These are phyloP conservation scores for Mesorhabditis belari DNA, from an alignment of 2,888 invertebrate species.

Conservation along the genomic window DNA sequence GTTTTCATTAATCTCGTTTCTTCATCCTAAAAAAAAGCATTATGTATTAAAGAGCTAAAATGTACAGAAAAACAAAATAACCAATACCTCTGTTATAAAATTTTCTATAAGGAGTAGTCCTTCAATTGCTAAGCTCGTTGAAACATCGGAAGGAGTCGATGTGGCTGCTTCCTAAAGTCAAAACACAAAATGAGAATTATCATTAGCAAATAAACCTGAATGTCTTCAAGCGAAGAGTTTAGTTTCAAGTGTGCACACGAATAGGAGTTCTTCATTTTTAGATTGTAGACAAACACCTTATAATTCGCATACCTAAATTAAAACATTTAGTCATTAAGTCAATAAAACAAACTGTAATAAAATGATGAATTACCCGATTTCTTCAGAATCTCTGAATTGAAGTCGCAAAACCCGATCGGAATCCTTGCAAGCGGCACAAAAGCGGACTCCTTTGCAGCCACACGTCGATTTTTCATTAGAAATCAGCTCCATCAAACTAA, in stretches of 20 bases:
- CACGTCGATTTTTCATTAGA: too few species aligned
- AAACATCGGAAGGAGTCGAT: too few species aligned
- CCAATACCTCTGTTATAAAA: slow-evolving; percentile 65
- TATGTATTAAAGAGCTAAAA: not conserved
- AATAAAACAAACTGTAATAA: not conserved
- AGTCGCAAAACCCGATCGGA: slow-evolving; percentile 57
- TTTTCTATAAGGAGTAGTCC: slow-evolving; percentile 57
- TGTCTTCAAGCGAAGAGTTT: slow-evolving; percentile 21
- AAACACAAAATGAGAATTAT: too few species aligned
- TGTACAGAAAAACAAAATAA: too few species aligned
- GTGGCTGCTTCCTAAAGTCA: too few species aligned
- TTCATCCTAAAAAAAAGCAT: slow-evolving; percentile 61
- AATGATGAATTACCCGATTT: slow-evolving; percentile 1
- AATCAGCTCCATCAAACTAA: too few species aligned
- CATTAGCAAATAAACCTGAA: slow-evolving; percentile 11
- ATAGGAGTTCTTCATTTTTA: slow-evolving; percentile 9
- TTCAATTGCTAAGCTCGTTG: too few species aligned
- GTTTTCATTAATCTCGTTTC: slow-evolving; percentile 64
- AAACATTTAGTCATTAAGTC: not conserved
- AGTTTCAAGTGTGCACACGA: slow-evolving; percentile 12
- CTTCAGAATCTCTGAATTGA: slow-evolving; percentile 10
- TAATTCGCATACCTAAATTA: slow-evolving; percentile 13
- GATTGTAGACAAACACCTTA: slow-evolving; percentile 24
- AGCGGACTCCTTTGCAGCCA: slow-evolving; percentile 85
- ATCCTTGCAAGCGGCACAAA: slow-evolving; percentile 78